These are phyloP conservation scores for Pecten maximus DNA, from an alignment of 2,888 invertebrate genomes.

Conservation along the genomic window DNA sequence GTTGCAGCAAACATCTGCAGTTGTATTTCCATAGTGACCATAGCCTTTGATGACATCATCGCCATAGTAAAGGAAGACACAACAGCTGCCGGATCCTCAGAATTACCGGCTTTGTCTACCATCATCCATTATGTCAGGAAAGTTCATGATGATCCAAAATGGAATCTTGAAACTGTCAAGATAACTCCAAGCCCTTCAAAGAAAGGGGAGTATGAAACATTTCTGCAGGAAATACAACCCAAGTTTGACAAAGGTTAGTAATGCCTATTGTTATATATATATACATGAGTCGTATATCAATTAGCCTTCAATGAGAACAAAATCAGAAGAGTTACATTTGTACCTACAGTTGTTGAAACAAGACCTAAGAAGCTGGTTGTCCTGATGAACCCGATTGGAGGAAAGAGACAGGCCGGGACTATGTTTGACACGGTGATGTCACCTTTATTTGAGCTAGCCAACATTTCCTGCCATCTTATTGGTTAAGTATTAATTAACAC, in stretches of 20 bases:
- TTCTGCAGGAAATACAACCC: neutral
- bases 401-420: neutral
- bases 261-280: neutral
- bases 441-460: neutral
- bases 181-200: neutral
- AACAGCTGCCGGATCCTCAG: neutral
- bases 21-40: neutral
- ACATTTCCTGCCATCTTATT: constrained; percentile 7
- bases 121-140: constrained; percentile 10
- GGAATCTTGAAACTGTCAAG: neutral
- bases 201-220: neutral
- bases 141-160: neutral
- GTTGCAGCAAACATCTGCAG: neutral
- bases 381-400: neutral
- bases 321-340: neutral
- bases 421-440: neutral
- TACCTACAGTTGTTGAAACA: neutral
- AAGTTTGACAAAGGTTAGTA: constrained; percentile 11
- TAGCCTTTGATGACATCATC: neutral
- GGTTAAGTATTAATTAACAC: neutral
- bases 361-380: neutral
- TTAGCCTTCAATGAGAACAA: too few relatives aligned
- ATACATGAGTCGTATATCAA: too few relatives aligned
- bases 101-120: neutral
- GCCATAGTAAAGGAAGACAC: neutral